Conservation (phyloP, 2,888 invertebrate species). For the Andrena trimmerana region DNA sequence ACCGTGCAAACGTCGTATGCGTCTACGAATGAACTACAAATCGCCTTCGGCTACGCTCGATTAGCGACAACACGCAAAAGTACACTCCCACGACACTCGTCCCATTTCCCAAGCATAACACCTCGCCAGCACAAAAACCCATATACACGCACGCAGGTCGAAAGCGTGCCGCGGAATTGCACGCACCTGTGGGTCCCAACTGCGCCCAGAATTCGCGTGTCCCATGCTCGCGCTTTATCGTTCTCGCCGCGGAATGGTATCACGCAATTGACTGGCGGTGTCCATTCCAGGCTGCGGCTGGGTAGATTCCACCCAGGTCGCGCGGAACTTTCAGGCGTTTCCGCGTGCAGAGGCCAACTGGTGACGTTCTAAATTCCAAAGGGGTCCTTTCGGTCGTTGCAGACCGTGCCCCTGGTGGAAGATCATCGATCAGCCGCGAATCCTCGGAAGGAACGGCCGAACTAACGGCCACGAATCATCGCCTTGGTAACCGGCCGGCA, state of each 20-base stretch:
- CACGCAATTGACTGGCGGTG: slow-evolving; percentile 54
- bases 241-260: slow-evolving; percentile 27
- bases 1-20: not conserved
- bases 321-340: not conserved
- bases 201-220: slow-evolving; percentile 72
- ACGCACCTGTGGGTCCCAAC: slow-evolving; percentile 40
- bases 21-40: not conserved
- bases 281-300: slow-evolving; percentile 21
- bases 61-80: not conserved
- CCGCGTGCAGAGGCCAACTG: not conserved
- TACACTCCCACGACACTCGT: not conserved
- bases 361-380: not conserved
- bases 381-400: not conserved
- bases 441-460: slow-evolving; percentile 27
- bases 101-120: slow-evolving; percentile 2
- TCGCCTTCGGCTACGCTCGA: not conserved
- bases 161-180: not conserved
- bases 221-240: slow-evolving; percentile 25
- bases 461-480: slow-evolving; percentile 49
- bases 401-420: not conserved
- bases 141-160: not conserved
- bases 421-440: slow-evolving; percentile 63
- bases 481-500: slow-evolving; percentile 68
- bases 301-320: slow-evolving; percentile 14
- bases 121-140: not conserved